Percentiles rank a stretch among this genome's conserved stretches.
These are phyloP conservation scores for Hestina assimilis DNA, from an alignment of 1,140 invertebrate genomes.

Conservation along the genomic window DNA sequence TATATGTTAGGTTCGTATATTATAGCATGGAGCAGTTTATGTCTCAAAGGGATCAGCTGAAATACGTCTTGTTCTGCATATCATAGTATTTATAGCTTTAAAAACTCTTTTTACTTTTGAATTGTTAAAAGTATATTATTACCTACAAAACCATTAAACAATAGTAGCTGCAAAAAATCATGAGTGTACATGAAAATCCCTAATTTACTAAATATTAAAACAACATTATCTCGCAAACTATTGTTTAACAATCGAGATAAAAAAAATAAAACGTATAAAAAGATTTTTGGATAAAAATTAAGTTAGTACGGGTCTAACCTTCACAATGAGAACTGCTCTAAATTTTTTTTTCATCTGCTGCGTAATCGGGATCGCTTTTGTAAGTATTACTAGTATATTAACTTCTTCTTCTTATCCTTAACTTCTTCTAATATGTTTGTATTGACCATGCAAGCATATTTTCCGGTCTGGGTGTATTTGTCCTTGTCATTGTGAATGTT, in stretches of 20 bases:
- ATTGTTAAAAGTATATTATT: not conserved
- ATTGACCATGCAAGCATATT: too few relatives aligned
- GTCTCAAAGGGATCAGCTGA: too few relatives aligned
- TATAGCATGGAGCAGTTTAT: too few relatives aligned
- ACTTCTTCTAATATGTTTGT: too few relatives aligned
- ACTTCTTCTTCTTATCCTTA: too few relatives aligned
- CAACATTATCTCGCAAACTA: not conserved
- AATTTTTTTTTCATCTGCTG: slow-evolving; percentile 23
- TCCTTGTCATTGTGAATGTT: too few relatives aligned
- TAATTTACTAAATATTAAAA: slow-evolving; percentile 14
- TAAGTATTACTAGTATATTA: slow-evolving; percentile 23
- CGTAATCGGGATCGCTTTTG: slow-evolving; percentile 22
- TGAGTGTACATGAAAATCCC: not conserved
- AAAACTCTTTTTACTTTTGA: too few relatives aligned
- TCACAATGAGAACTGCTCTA: slow-evolving; percentile 23
- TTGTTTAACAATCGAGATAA: slow-evolving; percentile 2
- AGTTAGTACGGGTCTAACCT: slow-evolving; percentile 10
- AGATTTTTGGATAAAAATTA: slow-evolving; percentile 4
- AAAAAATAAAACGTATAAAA: slow-evolving; percentile 24
- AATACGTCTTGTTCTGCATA: too few relatives aligned
- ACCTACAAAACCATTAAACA: not conserved
- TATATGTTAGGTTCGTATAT: too few relatives aligned
- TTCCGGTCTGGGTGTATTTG: too few relatives aligned
- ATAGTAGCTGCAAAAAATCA: not conserved
- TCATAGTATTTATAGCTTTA: not conserved